Conservation (phyloP, 2,888 invertebrate species). For the Hemistola chrysoprasaria region DNA sequence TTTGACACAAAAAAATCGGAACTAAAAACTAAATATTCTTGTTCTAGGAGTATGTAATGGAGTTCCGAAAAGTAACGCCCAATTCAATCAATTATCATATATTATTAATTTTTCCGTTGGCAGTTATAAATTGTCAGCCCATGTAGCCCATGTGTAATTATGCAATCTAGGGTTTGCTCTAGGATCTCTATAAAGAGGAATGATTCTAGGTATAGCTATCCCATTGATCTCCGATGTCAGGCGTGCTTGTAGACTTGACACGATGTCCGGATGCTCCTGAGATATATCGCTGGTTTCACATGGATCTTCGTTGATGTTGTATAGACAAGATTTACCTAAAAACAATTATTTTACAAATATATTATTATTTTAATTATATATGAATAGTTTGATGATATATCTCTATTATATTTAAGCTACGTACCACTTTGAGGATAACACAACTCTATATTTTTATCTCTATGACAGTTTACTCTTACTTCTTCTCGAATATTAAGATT, state of each 20-base stretch:
- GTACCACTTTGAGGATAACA: conserved; percentile 56
- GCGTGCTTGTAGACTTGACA: conserved; percentile 34
- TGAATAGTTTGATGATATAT: not conserved
- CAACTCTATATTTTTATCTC: conserved; percentile 19
- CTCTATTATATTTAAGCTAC: no score
- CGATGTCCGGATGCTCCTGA: conserved; percentile 42
- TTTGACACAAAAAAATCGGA: no score
- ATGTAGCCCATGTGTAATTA: conserved; percentile 62
- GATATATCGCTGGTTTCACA: conserved; percentile 61
- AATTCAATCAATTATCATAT: no score
- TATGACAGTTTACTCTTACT: conserved; percentile 44
- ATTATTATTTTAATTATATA: conserved; percentile 2
- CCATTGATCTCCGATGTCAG: conserved; percentile 46
- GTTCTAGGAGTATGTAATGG: no score
- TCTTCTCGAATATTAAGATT: conserved; percentile 40
- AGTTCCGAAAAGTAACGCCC: no score
- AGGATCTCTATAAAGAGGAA: conserved; percentile 50
- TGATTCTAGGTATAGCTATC: conserved; percentile 41
- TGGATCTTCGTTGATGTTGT: conserved; percentile 61
- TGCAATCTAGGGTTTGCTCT: conserved; percentile 49
- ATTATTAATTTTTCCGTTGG: no score
- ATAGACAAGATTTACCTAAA: conserved; percentile 45
- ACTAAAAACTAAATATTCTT: no score
- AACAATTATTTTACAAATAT: conserved; percentile 7
- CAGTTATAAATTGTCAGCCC: conserved; percentile 46